These are phyloP conservation scores for Metellina segmentata DNA, from an alignment of 2,888 invertebrate species.

Conservation along the genomic window DNA sequence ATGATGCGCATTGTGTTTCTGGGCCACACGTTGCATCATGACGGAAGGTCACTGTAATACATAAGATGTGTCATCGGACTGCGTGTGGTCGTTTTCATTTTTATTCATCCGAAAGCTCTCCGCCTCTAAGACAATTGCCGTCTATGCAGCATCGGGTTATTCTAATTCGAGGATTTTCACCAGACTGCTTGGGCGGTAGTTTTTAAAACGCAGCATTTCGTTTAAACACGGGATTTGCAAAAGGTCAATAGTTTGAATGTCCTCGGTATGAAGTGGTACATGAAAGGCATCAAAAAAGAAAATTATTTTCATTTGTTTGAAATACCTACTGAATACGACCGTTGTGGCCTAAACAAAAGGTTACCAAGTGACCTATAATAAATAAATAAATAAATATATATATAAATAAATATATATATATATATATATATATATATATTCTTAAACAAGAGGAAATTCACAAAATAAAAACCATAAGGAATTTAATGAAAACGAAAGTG, in stretches of 20 bases:
- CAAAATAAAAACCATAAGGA: too few species aligned
- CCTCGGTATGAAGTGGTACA: not conserved
- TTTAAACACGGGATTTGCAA: not conserved
- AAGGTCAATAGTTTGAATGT: not conserved
- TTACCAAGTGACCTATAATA: too few species aligned
- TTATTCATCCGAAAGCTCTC: not conserved
- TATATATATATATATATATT: too few species aligned
- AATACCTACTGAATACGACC: too few species aligned
- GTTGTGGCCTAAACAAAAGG: too few species aligned
- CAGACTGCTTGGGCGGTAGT: not conserved
- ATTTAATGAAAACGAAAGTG: too few species aligned
- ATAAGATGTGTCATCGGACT: constrained; percentile 31
- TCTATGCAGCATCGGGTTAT: not conserved
- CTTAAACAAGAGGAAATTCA: too few species aligned
- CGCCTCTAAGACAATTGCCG: not conserved
- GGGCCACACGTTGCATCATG: constrained; percentile 16
- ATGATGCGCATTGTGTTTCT: constrained; percentile 46
- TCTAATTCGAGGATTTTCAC: not conserved
- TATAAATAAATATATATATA: too few species aligned
- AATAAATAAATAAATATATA: too few species aligned
- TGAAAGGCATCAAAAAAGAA: too few species aligned
- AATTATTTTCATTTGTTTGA: too few species aligned
- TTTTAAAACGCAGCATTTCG: not conserved
- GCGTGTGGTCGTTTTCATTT: constrained; percentile 26
- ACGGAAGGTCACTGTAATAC: constrained; percentile 43